A percentile compares a stretch with the other conserved stretches of the same genome.
Conservation (phyloP, 35 echinoderm and acorn worm genomes). For the Acanthaster planci region DNA sequence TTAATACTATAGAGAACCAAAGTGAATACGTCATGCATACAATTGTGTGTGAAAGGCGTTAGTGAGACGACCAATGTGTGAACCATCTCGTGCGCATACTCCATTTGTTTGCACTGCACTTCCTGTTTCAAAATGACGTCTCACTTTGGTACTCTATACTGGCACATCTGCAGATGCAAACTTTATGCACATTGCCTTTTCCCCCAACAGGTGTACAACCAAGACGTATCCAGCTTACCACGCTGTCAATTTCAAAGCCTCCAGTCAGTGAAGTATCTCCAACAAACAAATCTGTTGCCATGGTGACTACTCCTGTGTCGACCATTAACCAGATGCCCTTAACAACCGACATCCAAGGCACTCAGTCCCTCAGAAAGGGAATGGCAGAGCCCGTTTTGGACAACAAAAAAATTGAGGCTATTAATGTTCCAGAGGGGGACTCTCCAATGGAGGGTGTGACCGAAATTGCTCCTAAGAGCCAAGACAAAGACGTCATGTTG, state of each 20-base stretch:
- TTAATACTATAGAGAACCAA: too few relatives aligned
- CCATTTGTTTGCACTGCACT: too few relatives aligned
- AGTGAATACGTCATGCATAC: too few relatives aligned
- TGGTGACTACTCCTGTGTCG: neutral
- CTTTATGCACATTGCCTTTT: neutral
- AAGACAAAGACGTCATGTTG: neutral
- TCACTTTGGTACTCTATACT: too few relatives aligned
- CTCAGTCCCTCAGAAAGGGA: neutral
- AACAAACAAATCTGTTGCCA: neutral
- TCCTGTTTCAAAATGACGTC: too few relatives aligned
- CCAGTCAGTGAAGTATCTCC: neutral
- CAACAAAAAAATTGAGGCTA: neutral
- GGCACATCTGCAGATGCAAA: too few relatives aligned
- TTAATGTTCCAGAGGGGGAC: neutral
- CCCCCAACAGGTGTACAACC: constrained; percentile 24
- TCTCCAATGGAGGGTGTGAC: neutral
- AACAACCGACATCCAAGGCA: neutral
- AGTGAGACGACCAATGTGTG: too few relatives aligned
- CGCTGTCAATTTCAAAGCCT: constrained; percentile 24
- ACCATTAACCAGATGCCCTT: neutral
- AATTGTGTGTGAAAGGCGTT: too few relatives aligned
- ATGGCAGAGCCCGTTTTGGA: neutral
- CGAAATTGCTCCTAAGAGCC: neutral
- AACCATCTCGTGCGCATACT: too few relatives aligned
- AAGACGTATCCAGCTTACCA: constrained; percentile 58